Evolutionary conservation across 2,113 vertebrate genomes (phyloP), one percentile per base, ranked within the genome.

Genomic region (Lepisosteus oculatus): DNA sequence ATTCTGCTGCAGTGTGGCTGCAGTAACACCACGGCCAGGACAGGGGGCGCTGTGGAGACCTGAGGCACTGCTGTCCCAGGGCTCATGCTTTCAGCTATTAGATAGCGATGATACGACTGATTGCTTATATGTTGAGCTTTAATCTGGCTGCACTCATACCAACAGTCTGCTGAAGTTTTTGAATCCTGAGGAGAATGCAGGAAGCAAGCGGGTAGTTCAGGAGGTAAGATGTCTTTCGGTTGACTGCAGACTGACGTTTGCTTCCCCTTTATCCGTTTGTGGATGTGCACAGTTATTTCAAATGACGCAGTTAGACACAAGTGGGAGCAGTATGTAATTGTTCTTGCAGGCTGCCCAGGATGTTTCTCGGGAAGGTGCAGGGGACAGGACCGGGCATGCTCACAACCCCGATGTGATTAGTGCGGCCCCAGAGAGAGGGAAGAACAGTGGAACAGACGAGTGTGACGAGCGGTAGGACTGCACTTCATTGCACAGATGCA

Each of bases 131-230:
- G n/a, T 3, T 65, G 13, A 7, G 11, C 4, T 61, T 9, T 61
- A 11, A 13, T 67, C 29, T 29, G 29, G 2, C 29, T 29, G 29
- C 29, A 29, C 29, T 29, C 29, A 29, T 29, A 14, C n/a, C n/a
- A 66, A 55, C 72, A 90, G 89, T 66, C 83, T 78, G 13, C 56
- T 76, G 12, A 85, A 77, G 78, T 85, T 83, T 70, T 59, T 86
- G 73, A 86, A 77, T 61, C 74, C 79, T 15, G 9, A 51, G 9
- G 5, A 6, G 13, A 9, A 56, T 57, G 54, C 68, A 62, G 47
- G 68, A 70, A 14, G 1, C 0, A 62, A 82, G 55, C 68, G 56
- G 15, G 14, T 8, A 0, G 55, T 65, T 67, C 15, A 55, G 3
- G 44, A n/a, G 29, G 89, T 88, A 72, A 88, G 87, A 63, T 63